Evolutionary conservation across 1,140 invertebrate genomes (phyloP).

Genomic region (Drosophila asahinai): DNA sequence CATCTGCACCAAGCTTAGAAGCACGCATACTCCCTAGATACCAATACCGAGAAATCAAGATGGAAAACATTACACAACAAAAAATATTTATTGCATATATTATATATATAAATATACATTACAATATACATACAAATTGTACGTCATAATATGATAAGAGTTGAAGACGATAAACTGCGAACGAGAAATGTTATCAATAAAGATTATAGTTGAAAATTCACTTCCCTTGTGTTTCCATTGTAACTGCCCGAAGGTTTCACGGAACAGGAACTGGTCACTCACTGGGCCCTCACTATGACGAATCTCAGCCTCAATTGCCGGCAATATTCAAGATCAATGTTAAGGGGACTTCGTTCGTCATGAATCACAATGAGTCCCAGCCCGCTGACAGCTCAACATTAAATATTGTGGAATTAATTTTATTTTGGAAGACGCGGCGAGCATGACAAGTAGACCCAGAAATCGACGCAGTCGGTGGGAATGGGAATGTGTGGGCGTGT

Average conservation of each 20-base stretch:
- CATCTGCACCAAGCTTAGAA: slow-evolving; percentile 47
- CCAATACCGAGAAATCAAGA: slow-evolving; percentile 19
- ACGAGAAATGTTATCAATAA: slow-evolving; percentile 82
- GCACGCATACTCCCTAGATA: slow-evolving; percentile 57
- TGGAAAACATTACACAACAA: slow-evolving; percentile 46
- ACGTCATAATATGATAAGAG: slow-evolving; percentile 72
- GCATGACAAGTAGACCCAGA: slow-evolving; percentile 51
- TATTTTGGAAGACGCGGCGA: slow-evolving; percentile 14
- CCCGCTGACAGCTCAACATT: slow-evolving; percentile 28
- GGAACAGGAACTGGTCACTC: slow-evolving; percentile 66
- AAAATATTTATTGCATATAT: slow-evolving; percentile 75
- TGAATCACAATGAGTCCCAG: slow-evolving; percentile 75
- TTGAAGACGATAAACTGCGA: slow-evolving; percentile 69
- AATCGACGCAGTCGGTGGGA: slow-evolving; percentile 14
- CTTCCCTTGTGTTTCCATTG: slow-evolving; percentile 15
- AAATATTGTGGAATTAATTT: slow-evolving; percentile 28
- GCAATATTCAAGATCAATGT: slow-evolving; percentile 78
- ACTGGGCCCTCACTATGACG: slow-evolving; percentile 23
- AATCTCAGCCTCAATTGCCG: slow-evolving; percentile 57
- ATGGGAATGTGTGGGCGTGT: slow-evolving; percentile 29
- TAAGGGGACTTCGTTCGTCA: slow-evolving; percentile 40
- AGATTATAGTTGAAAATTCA: slow-evolving; percentile 84
- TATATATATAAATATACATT: slow-evolving; percentile 41
- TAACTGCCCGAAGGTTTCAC: slow-evolving; percentile 51
- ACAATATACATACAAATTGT: slow-evolving; percentile 57